These are phyloP conservation scores for Sturmia bella DNA, from an alignment of 2,888 invertebrate species.

Conservation along the genomic window DNA sequence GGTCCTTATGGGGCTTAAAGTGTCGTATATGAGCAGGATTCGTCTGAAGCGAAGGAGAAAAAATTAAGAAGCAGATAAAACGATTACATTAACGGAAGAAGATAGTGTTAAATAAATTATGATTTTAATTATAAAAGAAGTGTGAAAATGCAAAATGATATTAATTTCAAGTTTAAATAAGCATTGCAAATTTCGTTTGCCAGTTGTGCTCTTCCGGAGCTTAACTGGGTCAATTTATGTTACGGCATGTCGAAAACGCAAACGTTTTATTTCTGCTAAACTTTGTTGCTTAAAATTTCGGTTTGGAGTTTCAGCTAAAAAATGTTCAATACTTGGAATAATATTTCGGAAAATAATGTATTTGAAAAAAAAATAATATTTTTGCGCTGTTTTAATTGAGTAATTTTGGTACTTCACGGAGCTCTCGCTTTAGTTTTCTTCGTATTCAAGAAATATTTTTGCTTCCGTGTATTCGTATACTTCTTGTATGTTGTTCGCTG, in stretches of 20 bases:
- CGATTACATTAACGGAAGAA: conserved; percentile 38
- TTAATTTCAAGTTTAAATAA: conserved; percentile 41
- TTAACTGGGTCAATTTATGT: conserved; percentile 46
- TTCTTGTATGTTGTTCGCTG: too few species aligned
- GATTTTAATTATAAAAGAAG: conserved; percentile 53
- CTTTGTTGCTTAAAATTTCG: too few species aligned
- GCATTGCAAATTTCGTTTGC: conserved; percentile 2
- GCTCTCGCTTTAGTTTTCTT: too few species aligned
- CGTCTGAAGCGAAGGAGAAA: conserved; percentile 72
- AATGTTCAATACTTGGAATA: too few species aligned
- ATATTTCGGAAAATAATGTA: too few species aligned
- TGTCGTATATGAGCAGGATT: conserved; percentile 77
- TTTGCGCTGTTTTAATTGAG: too few species aligned
- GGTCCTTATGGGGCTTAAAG: conserved; percentile 75
- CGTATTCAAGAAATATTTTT: too few species aligned
- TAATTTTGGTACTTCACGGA: too few species aligned
- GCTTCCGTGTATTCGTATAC: too few species aligned
- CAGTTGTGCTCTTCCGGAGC: background rate
- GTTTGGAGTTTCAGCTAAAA: too few species aligned
- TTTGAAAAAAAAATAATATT: too few species aligned
- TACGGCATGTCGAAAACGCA: background rate
- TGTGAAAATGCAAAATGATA: conserved; percentile 44
- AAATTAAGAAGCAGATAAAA: conserved; percentile 35
- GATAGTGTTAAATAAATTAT: conserved; percentile 55
- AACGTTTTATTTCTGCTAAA: background rate